phyloP scores from a whole-genome alignment of 2,113 vertebrate species.

The Zosterops pallidus region DNA sequence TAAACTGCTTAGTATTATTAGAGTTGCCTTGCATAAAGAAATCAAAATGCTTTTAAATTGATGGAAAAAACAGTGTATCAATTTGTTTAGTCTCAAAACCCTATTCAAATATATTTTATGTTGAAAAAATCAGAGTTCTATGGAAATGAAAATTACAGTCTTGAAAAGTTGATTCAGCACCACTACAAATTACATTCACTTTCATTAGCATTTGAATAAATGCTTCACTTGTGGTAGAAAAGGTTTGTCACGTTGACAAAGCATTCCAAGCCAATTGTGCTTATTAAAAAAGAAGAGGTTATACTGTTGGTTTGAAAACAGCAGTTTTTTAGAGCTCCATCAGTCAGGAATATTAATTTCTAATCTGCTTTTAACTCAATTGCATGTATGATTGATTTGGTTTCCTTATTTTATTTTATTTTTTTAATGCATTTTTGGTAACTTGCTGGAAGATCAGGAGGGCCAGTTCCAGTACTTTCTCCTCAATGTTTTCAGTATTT shows the following conservation, averaged over 20 bases:
- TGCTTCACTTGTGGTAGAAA: background rate
- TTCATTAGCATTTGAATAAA: slow-evolving; percentile 43
- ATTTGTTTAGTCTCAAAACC: slow-evolving; percentile 13
- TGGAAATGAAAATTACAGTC: background rate
- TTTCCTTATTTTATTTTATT: background rate
- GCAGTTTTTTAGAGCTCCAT: background rate
- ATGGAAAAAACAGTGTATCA: background rate
- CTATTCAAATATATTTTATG: background rate
- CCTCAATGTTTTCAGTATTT: background rate
- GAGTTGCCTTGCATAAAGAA: background rate
- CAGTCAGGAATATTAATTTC: background rate
- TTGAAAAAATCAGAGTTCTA: background rate
- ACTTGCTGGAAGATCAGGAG: background rate
- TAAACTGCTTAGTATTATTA: background rate
- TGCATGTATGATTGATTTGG: background rate
- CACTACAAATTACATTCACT: background rate
- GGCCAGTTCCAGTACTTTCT: background rate
- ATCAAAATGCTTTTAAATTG: background rate
- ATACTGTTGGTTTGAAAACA: background rate
- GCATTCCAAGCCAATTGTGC: background rate
- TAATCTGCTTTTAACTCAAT: background rate
- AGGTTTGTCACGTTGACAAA: background rate
- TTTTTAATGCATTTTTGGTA: background rate
- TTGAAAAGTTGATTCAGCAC: slow-evolving; percentile 36
- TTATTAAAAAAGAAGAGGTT: slow-evolving; percentile 10